A percentile compares a stretch with the other conserved stretches of the same genome.
phyloP scores from a whole-genome alignment of 2,797 vertebrate genomes.

The Sphenodon punctatus region DNA sequence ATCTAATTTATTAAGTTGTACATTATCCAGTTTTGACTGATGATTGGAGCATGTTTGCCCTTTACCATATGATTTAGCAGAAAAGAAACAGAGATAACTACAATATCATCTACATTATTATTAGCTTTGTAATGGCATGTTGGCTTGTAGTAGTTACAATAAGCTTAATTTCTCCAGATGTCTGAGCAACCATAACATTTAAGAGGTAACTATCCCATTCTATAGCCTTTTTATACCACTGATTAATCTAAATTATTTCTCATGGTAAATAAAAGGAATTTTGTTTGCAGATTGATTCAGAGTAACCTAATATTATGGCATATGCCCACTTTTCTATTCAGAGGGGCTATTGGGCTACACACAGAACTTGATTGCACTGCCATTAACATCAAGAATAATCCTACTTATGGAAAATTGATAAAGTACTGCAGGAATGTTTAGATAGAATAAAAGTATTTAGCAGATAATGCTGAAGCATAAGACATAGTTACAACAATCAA shows the following conservation, averaged over 20 bases:
- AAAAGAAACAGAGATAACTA: constrained; percentile 30
- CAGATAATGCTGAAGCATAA: constrained; percentile 24
- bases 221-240: constrained; percentile 27
- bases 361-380: constrained; percentile 36
- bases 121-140: constrained; percentile 27
- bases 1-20: constrained; percentile 58
- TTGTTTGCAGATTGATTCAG: not conserved
- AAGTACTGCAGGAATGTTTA: constrained; percentile 31
- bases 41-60: constrained; percentile 20
- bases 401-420: constrained; percentile 40
- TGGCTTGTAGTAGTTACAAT: constrained; percentile 2
- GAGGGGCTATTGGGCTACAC: not conserved
- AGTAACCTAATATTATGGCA: not conserved
- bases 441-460: constrained; percentile 49
- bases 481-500: not conserved
- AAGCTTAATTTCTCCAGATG: constrained; percentile 21
- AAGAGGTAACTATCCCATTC: constrained; percentile 17
- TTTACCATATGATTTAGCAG: constrained; percentile 32
- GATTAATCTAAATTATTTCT: constrained; percentile 31
- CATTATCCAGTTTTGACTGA: constrained; percentile 55
- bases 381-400: constrained; percentile 54
- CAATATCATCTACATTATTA: constrained; percentile 31
- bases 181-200: constrained; percentile 31
- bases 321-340: constrained; percentile 7
- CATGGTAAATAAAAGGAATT: constrained; percentile 22